Evolutionary conservation across 2,888 invertebrate genomes (phyloP).

Genomic region (Orgyia antiqua): DNA sequence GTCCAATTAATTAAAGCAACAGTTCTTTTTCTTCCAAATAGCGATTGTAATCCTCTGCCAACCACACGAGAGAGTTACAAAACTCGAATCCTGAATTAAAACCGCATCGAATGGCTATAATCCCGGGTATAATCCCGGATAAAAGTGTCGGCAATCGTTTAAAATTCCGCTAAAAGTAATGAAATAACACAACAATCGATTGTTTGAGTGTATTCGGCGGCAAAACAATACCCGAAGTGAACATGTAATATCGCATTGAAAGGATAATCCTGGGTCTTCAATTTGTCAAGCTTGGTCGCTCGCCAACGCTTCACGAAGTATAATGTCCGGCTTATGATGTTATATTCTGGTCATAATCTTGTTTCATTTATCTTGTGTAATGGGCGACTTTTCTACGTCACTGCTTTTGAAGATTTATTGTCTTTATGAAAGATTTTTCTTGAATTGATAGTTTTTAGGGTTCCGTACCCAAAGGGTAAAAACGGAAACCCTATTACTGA

Average conservation of each 20-base stretch:
- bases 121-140: slow-evolving; percentile 10
- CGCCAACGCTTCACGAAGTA: slow-evolving; percentile 26
- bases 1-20: no score
- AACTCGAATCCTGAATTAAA: slow-evolving; percentile 7
- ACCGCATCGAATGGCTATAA: slow-evolving; percentile 17
- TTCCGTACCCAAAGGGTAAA: no score
- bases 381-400: slow-evolving; percentile 12
- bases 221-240: slow-evolving; percentile 10
- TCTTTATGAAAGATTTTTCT: slow-evolving; percentile 1
- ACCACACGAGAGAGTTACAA: slow-evolving; percentile 13
- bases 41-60: no score
- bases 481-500: no score
- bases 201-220: slow-evolving; percentile 23
- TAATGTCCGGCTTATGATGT: slow-evolving; percentile 16
- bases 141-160: slow-evolving; percentile 13
- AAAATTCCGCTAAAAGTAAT: slow-evolving; percentile 19
- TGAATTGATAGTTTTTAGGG: no score
- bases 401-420: slow-evolving; percentile 4
- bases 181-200: slow-evolving; percentile 16
- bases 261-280: slow-evolving; percentile 53
- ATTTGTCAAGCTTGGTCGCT: slow-evolving; percentile 52
- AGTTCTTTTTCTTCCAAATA: no score
- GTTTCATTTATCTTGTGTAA: slow-evolving; percentile 21
- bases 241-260: slow-evolving; percentile 36
- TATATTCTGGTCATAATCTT: slow-evolving; percentile 20